phyloP scores from a whole-genome alignment of 1,140 invertebrate species.

The Drepana arcuata region DNA sequence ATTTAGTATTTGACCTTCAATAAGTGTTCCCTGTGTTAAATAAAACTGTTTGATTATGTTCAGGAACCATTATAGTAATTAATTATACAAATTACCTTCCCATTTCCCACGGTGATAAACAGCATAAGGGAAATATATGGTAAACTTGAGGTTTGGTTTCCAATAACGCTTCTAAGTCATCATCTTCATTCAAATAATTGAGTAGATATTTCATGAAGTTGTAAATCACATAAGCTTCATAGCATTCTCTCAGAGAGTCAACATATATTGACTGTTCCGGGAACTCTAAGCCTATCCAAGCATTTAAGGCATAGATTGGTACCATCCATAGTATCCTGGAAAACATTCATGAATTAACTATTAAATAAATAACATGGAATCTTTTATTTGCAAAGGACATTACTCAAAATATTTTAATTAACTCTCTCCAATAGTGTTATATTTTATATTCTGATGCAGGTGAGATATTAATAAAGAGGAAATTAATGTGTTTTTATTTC shows the following conservation, averaged over 20 bases:
- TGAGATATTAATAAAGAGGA: too few species aligned
- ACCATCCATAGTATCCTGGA: conserved; percentile 97
- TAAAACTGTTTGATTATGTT: too few species aligned
- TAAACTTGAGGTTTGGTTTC: conserved; percentile 88
- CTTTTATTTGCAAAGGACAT: too few species aligned
- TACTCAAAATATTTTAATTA: too few species aligned
- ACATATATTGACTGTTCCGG: conserved; percentile 91
- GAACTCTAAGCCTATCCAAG: conserved; percentile 88
- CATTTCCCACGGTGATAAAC: conserved; percentile 89
- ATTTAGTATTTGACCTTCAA: too few species aligned
- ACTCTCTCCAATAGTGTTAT: too few species aligned
- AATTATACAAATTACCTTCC: conserved; percentile 78
- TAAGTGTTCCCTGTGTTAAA: too few species aligned
- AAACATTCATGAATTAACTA: too few species aligned
- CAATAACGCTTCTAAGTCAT: conserved; percentile 85
- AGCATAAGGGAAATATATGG: conserved; percentile 90
- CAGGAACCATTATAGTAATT: too few species aligned
- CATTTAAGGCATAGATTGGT: conserved; percentile 95
- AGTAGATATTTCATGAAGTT: conserved; percentile 97
- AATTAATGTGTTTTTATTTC: too few species aligned
- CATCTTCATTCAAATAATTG: conserved; percentile 89
- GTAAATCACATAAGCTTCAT: conserved; percentile 97
- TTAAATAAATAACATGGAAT: too few species aligned
- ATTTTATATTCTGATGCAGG: too few species aligned
- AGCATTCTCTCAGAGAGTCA: conserved; percentile 94